Evolutionary conservation across 2,888 invertebrate genomes (phyloP).

Genomic region (Lithophane semibrunnea): DNA sequence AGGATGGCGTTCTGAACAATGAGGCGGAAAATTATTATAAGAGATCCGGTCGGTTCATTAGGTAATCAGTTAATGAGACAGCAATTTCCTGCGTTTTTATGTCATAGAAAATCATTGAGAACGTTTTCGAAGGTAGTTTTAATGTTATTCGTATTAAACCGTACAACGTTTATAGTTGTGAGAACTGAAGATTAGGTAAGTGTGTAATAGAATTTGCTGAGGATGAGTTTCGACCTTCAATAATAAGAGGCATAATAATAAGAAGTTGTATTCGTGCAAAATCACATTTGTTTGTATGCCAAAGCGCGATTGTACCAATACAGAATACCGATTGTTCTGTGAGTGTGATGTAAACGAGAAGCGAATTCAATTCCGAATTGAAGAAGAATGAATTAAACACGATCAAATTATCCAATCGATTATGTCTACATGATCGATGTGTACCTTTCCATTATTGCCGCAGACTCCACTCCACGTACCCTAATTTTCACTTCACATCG

Average conservation of each 20-base stretch:
- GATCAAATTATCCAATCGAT: constrained; percentile 41
- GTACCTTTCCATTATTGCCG: constrained; percentile 14
- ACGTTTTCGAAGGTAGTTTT: constrained; percentile 25
- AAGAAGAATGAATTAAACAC: constrained; percentile 18
- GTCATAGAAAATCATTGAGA: constrained; percentile 39
- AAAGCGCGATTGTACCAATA: constrained; percentile 22
- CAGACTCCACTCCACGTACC: constrained; percentile 3
- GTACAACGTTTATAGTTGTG: constrained; percentile 18
- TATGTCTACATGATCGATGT: constrained; percentile 41
- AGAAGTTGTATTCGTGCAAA: constrained; percentile 6
- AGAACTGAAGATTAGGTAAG: constrained; percentile 29
- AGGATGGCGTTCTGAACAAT: constrained; percentile 73
- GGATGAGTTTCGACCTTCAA: constrained; percentile 30
- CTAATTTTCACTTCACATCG: constrained; percentile 32
- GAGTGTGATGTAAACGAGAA: constrained; percentile 31
- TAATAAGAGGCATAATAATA: constrained; percentile 15
- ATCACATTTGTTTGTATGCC: constrained; percentile 14
- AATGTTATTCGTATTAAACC: constrained; percentile 17
- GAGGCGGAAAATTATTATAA: constrained; percentile 73
- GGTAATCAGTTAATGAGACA: constrained; percentile 58
- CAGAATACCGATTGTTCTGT: constrained; percentile 21
- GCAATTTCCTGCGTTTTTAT: constrained; percentile 47
- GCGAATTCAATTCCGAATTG: constrained; percentile 12
- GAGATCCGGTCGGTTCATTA: constrained; percentile 72
- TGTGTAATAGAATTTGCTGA: constrained; percentile 26